A percentile compares a stretch with the other conserved stretches of the same genome.
phyloP scores from a whole-genome alignment of 2,888 invertebrate species.

The Xestia ashworthii region DNA sequence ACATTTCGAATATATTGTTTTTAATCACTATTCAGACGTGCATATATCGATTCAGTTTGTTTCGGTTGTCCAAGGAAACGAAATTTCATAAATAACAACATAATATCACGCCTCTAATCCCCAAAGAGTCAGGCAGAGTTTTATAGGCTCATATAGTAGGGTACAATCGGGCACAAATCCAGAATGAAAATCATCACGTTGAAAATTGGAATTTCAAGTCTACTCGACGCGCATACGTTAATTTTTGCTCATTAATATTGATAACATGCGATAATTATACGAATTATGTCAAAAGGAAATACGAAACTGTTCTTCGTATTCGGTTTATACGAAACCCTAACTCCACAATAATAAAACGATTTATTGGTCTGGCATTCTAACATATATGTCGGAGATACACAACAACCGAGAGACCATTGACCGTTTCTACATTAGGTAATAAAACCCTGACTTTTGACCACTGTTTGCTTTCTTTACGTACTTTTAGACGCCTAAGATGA shows the following conservation, averaged over 20 bases:
- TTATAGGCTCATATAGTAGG: too few species aligned
- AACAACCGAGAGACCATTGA: not conserved
- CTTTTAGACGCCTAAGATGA: too few species aligned
- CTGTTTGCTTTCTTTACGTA: not conserved
- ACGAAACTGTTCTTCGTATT: not conserved
- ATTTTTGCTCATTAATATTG: slow-evolving; percentile 16
- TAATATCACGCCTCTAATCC: too few species aligned
- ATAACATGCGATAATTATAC: not conserved
- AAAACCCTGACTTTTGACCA: not conserved
- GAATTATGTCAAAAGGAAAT: slow-evolving; percentile 6
- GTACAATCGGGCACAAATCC: too few species aligned
- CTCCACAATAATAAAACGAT: not conserved
- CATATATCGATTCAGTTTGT: not conserved
- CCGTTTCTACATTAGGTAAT: not conserved
- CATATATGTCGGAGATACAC: not conserved
- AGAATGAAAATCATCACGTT: not conserved
- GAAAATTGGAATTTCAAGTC: not conserved
- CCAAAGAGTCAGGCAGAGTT: too few species aligned
- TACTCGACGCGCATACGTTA: not conserved
- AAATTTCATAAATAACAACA: too few species aligned
- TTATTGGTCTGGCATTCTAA: not conserved
- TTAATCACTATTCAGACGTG: not conserved
- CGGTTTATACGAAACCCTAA: not conserved
- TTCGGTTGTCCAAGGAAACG: not conserved
- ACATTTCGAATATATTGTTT: not conserved